Evolutionary conservation across 2,888 invertebrate genomes (phyloP).

Genomic region (Mechanitis mazaeus): DNA sequence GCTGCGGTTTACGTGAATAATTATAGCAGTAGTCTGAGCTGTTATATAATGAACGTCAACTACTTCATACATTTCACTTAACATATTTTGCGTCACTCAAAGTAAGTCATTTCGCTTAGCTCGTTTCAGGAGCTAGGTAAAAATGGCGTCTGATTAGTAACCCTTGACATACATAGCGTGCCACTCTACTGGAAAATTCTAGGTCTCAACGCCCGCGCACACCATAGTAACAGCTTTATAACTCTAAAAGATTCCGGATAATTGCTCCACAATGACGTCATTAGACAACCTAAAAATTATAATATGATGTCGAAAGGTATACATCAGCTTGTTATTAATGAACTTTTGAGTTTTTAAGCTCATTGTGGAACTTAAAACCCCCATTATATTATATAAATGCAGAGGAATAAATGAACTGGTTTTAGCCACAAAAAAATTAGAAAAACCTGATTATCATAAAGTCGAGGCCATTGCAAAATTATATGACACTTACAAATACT

Average conservation of each 20-base stretch:
- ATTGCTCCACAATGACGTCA: slow-evolving; percentile 21
- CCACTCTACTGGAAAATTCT: slow-evolving; percentile 72
- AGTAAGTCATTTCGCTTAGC: slow-evolving; percentile 26
- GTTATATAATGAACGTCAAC: not conserved
- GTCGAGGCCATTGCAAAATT: slow-evolving; percentile 18
- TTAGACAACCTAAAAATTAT: slow-evolving; percentile 1
- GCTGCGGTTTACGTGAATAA: not conserved
- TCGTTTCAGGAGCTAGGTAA: slow-evolving; percentile 62
- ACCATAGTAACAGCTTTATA: slow-evolving; percentile 38
- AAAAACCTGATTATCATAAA: slow-evolving; percentile 14
- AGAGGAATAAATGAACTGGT: not conserved
- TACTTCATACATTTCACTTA: not conserved
- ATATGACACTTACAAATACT: slow-evolving; percentile 16
- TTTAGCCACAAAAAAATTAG: not conserved
- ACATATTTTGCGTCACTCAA: slow-evolving; percentile 16
- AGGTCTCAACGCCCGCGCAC: slow-evolving; percentile 55
- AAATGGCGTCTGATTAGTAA: slow-evolving; percentile 67
- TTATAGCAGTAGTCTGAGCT: not conserved
- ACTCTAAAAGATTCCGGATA: slow-evolving; percentile 37
- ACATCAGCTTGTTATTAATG: no score
- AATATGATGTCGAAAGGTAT: slow-evolving; percentile 3
- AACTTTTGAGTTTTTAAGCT: no score
- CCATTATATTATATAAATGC: not conserved
- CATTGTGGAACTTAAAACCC: no score
- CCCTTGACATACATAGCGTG: slow-evolving; percentile 71